phyloP scores from a whole-genome alignment of 2,113 vertebrate species.

The Cairina moschata region DNA sequence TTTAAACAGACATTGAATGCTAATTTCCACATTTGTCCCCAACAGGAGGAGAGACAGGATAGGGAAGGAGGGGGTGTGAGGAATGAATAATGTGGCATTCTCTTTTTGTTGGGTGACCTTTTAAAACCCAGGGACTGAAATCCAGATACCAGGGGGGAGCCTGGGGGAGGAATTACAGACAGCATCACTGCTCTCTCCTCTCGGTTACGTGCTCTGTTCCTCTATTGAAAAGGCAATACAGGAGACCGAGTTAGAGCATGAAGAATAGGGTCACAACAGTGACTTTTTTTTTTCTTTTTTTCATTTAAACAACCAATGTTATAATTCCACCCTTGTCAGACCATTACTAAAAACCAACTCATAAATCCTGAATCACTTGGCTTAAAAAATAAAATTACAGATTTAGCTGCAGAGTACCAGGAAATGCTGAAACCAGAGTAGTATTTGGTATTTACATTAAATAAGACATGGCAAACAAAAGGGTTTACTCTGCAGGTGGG shows the following conservation, averaged over 20 bases:
- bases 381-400: constrained; percentile 45
- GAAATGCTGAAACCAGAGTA: constrained; percentile 27
- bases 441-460: constrained; percentile 19
- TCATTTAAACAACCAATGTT: constrained; percentile 7
- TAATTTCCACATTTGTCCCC: neutral
- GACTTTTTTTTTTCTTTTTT: neutral
- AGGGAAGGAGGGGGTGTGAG: neutral
- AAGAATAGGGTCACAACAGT: neutral
- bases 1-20: neutral
- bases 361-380: constrained; percentile 56
- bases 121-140: constrained; percentile 43
- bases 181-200: neutral
- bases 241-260: constrained; percentile 3
- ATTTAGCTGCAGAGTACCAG: constrained; percentile 30
- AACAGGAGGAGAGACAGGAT: neutral
- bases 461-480: neutral
- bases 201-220: neutral
- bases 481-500: neutral
- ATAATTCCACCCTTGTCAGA: constrained; percentile 57
- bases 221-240: neutral
- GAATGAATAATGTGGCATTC: constrained; percentile 24
- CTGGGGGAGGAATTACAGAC: constrained; percentile 17
- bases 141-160: constrained; percentile 24
- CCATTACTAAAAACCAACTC: constrained; percentile 59
- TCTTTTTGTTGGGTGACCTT: constrained; percentile 38